Conservation (phyloP, 2,797 vertebrate species). For the Rhinichthys osculus region DNA sequence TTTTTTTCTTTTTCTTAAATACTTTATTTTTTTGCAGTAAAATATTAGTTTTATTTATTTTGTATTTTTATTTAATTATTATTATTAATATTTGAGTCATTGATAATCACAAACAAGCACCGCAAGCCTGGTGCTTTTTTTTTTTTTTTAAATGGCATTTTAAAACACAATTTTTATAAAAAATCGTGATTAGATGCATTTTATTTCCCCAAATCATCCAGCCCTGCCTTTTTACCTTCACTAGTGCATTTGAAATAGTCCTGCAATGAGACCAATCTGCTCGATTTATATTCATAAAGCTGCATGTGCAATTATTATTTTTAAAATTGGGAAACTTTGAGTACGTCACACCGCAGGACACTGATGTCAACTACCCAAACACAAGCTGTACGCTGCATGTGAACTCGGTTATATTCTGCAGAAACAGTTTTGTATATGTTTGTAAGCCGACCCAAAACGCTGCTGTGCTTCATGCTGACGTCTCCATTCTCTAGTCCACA, state of each 20-base stretch:
- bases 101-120: neutral
- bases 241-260: neutral
- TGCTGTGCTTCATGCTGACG: conserved; percentile 11
- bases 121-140: neutral
- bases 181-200: neutral
- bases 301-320: neutral
- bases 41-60: neutral
- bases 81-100: neutral
- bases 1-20: neutral
- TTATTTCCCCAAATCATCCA: neutral
- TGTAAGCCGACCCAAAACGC: neutral
- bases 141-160: too few relatives aligned
- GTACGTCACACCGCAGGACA: neutral
- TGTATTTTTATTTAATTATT: neutral
- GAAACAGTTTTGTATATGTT: neutral
- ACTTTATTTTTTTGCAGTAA: neutral
- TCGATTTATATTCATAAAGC: neutral
- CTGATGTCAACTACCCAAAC: conserved; percentile 10
- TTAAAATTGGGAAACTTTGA: too few relatives aligned
- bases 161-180: neutral
- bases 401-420: neutral
- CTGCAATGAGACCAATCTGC: neutral
- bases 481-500: neutral
- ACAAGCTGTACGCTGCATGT: neutral
- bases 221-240: too few relatives aligned